Base-by-base conservation (phyloP, 2,888 invertebrate species). In the Dryococelus australis region DNA sequence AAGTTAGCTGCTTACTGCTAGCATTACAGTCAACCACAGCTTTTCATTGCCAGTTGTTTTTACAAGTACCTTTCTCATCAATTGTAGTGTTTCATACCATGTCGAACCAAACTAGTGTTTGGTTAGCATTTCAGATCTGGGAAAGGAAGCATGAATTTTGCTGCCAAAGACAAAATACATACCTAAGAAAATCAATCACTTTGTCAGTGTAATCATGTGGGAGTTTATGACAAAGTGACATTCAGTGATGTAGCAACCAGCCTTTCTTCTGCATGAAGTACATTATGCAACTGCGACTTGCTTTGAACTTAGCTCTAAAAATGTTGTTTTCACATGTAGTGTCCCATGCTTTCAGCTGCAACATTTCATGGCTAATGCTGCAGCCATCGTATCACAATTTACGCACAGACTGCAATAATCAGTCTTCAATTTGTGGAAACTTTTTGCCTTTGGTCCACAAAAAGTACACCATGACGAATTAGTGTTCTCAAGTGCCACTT, bases 71-170 rank as follows among this genome's bases (percentile, higher is more conserved):
- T 43, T 26, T 43, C 87, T 87, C 84, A 20, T 26, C 28, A 20
- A 87, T 47, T 51, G 87, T 83, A 10, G 47, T 79, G 65, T 78
- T 85, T 53, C 24, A 53, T 10, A 53, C 86, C 86, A 87, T 65
- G 43, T 87, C 87, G 43, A 81, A 81, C 81, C 53, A 87, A 27
- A 87, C 24, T 47, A 83, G 87, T 12, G 87, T 87, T 43, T 87
- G 53, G 65, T 87, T 86, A 5, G 87, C 86, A 79, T 87, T 87
- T 43, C 87, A 81, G 27, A 87, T 87, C 84, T 86, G 85, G 4
- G 65, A 65, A 9, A 65, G 10, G 65, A 65, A 16, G 24, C 16
- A 65, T 5, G 65, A 65, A 16, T 65, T 65, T 65, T 65, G 10
- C 65, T 65, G 65, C 13, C 65, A 16, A 65, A 65, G 65, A 65